These are phyloP conservation scores for Artibeus jamaicensis DNA, from an alignment of 2,797 vertebrate species.

Conservation along the genomic window DNA sequence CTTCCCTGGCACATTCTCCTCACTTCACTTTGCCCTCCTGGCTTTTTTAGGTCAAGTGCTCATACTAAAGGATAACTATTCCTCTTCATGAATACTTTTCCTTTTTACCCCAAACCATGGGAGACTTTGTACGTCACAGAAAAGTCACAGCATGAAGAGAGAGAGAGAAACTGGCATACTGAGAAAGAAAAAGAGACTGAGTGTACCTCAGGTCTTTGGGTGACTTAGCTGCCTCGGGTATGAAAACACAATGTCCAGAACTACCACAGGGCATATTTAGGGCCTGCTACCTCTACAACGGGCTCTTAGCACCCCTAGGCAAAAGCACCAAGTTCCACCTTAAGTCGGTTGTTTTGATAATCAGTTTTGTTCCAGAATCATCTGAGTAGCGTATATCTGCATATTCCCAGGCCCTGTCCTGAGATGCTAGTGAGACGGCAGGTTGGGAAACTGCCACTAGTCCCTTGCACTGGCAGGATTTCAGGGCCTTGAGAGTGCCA, in stretches of 20 bases:
- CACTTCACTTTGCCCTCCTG: background rate
- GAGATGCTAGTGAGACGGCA: background rate
- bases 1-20: background rate
- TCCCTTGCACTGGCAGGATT: background rate
- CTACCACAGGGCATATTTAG: background rate
- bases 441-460: background rate
- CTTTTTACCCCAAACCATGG: background rate
- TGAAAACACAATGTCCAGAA: background rate
- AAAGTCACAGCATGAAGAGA: background rate
- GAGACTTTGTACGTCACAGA: background rate
- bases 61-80: background rate
- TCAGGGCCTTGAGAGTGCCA: background rate
- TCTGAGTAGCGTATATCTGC: background rate
- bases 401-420: background rate
- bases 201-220: background rate
- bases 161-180: background rate
- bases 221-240: background rate
- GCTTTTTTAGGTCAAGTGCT: background rate
- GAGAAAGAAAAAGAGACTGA: background rate
- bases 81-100: background rate
- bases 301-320: background rate
- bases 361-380: background rate
- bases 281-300: background rate
- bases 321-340: background rate
- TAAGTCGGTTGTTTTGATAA: background rate